Evolutionary conservation across 2,888 invertebrate genomes (phyloP).

Genomic region (Capitulum mitella): DNA sequence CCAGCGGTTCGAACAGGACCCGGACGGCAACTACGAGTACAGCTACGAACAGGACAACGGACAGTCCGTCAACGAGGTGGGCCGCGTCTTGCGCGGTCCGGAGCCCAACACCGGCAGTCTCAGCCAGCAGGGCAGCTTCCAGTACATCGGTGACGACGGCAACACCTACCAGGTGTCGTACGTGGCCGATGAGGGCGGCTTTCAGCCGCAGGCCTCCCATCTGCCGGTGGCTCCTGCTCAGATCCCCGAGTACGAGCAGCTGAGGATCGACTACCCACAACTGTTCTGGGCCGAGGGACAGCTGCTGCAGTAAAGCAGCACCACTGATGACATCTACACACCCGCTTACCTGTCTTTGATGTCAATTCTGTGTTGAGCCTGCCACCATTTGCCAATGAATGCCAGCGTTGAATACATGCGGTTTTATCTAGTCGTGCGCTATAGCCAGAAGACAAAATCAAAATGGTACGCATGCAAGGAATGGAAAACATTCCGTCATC

Average conservation of each 20-base stretch:
- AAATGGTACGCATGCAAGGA: too few species aligned
- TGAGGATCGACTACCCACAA: background rate
- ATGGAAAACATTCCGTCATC: too few species aligned
- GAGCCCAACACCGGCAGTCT: background rate
- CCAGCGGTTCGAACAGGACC: background rate
- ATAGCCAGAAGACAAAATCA: too few species aligned
- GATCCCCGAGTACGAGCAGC: slow-evolving; percentile 7
- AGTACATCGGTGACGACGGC: slow-evolving; percentile 6
- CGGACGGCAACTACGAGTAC: background rate
- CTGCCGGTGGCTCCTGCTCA: background rate
- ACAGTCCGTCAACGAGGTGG: background rate
- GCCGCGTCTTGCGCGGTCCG: background rate
- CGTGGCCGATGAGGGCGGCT: slow-evolving; percentile 8
- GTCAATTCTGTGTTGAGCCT: too few species aligned
- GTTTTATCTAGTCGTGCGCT: too few species aligned
- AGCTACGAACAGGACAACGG: background rate
- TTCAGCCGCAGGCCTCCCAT: slow-evolving; percentile 2
- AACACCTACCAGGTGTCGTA: slow-evolving; percentile 3
- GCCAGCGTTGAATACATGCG: too few species aligned
- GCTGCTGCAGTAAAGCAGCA: background rate
- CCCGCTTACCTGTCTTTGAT: too few species aligned
- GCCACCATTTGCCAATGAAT: too few species aligned
- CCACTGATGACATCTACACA: too few species aligned
- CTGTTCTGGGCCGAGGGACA: slow-evolving; percentile 10
- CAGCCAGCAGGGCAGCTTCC: slow-evolving; percentile 5